Evolutionary conservation across 1,140 invertebrate species (phyloP), one percentile per base, ranked within the genome.

Genomic region (Drosophila cardini): DNA sequence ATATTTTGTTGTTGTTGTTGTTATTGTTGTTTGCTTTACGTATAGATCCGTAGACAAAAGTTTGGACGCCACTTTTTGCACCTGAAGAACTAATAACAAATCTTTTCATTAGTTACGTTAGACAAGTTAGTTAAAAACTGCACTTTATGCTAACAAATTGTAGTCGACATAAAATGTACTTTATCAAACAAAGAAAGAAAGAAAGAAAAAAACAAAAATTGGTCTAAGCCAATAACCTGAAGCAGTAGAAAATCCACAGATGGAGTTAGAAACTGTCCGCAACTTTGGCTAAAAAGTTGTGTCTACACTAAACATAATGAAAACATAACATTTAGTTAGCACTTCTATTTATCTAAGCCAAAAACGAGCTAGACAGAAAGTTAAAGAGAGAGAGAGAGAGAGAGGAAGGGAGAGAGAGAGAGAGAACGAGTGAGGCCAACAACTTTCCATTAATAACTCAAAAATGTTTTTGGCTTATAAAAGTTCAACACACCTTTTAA

Each of bases 241-340:
- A 52, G 75, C 13, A 48, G 21, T 36, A 50, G 40, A 46, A 36
- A 48, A 55, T 52, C 57, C 52, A 18, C 58, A 70, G 40, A 34
- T 46, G 13, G 26, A 58, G 75, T 52, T 74, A 48, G 45, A 63
- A 74, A 53, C 36, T 57, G 32, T 3, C 53, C 38, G 40, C 43
- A 75, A 78, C 48, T 73, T 26, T 84, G 36, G 15, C 40, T 40
- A 9, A 46, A 63, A 73, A 82, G 73, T 82, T 69, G 74, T 63
- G 60, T 70, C 30, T 53, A 63, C 69, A 56, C 83, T 70, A 77
- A 83, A 65, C 83, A 87, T 87, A 89, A 87, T 87, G 83, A 87
- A 87, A 87, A 81, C 83, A 86, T 87, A 87, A 86, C 83, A 86
- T 86, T 86, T 86, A 89, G 83, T 86, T 86, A 89, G 83, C 84